Evolutionary conservation across 1,140 invertebrate species (phyloP).

Genomic region (Drosophila novamexicana): DNA sequence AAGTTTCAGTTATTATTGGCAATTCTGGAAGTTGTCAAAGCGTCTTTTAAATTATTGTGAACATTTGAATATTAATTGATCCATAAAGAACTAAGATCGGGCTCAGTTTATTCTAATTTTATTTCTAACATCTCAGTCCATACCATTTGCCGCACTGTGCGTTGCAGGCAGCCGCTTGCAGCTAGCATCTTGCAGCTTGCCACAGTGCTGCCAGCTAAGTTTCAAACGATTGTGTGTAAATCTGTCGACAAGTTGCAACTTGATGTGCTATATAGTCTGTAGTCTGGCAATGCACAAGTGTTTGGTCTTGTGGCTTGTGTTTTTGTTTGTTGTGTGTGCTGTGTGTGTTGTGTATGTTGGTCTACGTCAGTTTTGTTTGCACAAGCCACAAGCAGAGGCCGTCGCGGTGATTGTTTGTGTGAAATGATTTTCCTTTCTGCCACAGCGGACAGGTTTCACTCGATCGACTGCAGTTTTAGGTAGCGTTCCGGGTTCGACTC

Average conservation of each 20-base stretch:
- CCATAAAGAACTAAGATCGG: too few relatives aligned
- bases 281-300: constrained; percentile 39
- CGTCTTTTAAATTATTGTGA: too few relatives aligned
- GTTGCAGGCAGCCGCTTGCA: background rate
- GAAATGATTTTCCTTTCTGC: constrained; percentile 78
- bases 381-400: constrained; percentile 57
- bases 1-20: too few relatives aligned
- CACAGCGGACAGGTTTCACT: constrained; percentile 74
- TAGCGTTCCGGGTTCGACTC: constrained; percentile 74
- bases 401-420: constrained; percentile 65
- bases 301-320: constrained; percentile 25
- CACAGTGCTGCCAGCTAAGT: constrained; percentile 25
- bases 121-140: background rate
- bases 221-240: constrained; percentile 73
- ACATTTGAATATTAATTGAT: too few relatives aligned
- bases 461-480: constrained; percentile 40
- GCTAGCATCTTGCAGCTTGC: background rate
- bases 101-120: too few relatives aligned
- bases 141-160: background rate
- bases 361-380: constrained; percentile 54
- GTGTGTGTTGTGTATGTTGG: constrained; percentile 55
- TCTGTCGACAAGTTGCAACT: constrained; percentile 63
- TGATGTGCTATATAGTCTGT: constrained; percentile 56
- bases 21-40: too few relatives aligned
- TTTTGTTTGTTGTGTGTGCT: constrained; percentile 39